Evolutionary conservation across 1,140 invertebrate genomes (phyloP), one percentile per base, ranked within the genome.

Genomic region (Phymorhynchus buccinoides): DNA sequence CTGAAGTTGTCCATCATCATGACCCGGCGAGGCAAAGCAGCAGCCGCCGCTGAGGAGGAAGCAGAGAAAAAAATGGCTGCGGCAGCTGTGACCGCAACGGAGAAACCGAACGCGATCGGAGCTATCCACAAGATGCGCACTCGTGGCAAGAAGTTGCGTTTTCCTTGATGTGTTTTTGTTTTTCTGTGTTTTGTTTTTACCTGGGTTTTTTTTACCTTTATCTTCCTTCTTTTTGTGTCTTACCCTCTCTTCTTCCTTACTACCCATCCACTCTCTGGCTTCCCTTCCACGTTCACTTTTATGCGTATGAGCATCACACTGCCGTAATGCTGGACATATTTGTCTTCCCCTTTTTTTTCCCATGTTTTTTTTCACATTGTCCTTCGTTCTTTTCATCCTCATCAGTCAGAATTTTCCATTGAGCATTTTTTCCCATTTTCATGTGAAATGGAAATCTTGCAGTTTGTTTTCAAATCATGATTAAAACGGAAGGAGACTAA

Each of bases 11-110:
- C 62, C 18, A 83, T 66, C 30, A 83, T 83, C 35, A 83, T 83
- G 81, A 83, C 81, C 41, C 41, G 81, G 41, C 81, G 81, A 27
- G 81, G 81, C 4, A 68, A 71, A 71, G 81, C 81, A 30, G 81
- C 81, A 44, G 81, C 81, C 41, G 81, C 42, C 42, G 81, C 81
- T 14, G 80, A 48, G 14, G 78, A 39, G 4, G 22, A 30, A 3
- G 79, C 77, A 44, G 41, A 48, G 44, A 48, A 6, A 9, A 18
- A 48, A 48, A 18, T 18, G n/a, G 56, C 12, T 6, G n/a, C 22
- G 22, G n/a, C 22, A 22, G 56, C 56, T 22, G 56, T 27, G 4
- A 6, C n/a, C 18, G 56, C 56, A 62, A 22, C 56, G 56, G 48
- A 9, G 0, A 52, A 9, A 52, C 4, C 22, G 22, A 9, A 42